These are phyloP conservation scores for Pristiophorus japonicus DNA, from an alignment of 2,113 vertebrate genomes.

Conservation along the genomic window DNA sequence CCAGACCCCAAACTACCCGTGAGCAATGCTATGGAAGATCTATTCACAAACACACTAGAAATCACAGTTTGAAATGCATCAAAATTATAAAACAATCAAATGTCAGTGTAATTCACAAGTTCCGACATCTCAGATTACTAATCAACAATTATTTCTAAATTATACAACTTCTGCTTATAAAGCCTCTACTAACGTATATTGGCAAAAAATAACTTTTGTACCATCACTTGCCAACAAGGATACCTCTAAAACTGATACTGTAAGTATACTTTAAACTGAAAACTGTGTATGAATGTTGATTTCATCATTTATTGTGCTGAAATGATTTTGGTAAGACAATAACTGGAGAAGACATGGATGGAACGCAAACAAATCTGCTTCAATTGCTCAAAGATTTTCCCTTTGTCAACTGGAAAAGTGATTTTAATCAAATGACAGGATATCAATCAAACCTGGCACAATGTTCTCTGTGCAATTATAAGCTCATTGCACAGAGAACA, in stretches of 20 bases:
- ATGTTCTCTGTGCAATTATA: no score
- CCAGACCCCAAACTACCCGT: background rate
- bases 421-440: background rate
- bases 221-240: background rate
- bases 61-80: background rate
- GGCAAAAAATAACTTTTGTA: background rate
- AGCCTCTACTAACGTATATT: background rate
- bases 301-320: background rate
- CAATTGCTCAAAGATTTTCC: background rate
- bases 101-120: background rate
- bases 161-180: background rate
- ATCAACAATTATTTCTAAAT: background rate
- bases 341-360: background rate
- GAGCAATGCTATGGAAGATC: background rate
- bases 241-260: background rate
- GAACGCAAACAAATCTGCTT: background rate
- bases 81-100: background rate
- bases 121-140: background rate
- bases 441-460: background rate
- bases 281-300: background rate
- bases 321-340: background rate
- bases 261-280: background rate
- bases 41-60: background rate
- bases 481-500: background rate
- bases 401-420: background rate